These are phyloP conservation scores for Trachops cirrhosus DNA, from an alignment of 2,797 vertebrate genomes.

Conservation along the genomic window DNA sequence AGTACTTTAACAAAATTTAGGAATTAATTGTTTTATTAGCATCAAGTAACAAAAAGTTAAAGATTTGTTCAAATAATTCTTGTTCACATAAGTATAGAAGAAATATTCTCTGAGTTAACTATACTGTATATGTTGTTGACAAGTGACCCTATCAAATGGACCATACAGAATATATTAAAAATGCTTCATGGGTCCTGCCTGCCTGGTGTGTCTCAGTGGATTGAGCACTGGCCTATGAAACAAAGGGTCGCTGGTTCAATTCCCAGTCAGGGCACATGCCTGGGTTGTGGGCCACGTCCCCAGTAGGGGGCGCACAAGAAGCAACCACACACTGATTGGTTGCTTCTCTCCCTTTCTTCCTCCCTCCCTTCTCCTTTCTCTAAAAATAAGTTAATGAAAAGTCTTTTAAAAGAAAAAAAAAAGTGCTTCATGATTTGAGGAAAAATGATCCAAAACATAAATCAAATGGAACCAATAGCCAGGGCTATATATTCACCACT, in stretches of 20 bases:
- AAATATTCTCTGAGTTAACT: conserved; percentile 33
- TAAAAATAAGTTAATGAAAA: no score
- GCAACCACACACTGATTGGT: no score
- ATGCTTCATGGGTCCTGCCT: neutral
- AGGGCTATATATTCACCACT: neutral
- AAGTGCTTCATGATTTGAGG: neutral
- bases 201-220: no score
- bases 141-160: conserved; percentile 3
- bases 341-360: no score
- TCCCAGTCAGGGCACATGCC: no score
- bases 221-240: no score
- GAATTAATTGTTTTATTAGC: neutral
- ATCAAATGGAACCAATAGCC: conserved; percentile 6
- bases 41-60: conserved; percentile 34
- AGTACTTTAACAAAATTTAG: conserved; percentile 28
- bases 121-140: neutral
- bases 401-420: no score
- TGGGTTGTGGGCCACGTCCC: no score
- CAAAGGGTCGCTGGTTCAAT: no score
- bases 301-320: no score
- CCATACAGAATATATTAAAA: neutral
- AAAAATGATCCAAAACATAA: conserved; percentile 38
- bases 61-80: neutral
- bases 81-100: neutral
- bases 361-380: no score